Conservation (phyloP, 2,797 vertebrate genomes). For the Darevskia nairensis region DNA sequence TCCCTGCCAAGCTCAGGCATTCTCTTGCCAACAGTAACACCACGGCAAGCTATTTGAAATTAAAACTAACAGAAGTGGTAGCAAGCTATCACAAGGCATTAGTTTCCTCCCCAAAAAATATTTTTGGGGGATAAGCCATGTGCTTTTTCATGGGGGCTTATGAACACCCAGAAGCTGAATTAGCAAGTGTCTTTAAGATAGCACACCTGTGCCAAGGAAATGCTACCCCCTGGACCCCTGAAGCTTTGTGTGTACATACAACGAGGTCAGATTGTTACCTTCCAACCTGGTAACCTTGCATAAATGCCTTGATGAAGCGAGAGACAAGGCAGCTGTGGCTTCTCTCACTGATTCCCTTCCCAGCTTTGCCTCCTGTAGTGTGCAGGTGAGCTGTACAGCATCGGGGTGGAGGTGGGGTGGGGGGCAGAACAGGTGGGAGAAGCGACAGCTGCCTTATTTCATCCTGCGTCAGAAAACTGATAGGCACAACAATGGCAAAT, state of each 20-base stretch:
- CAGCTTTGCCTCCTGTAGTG: background rate
- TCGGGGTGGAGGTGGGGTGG: too few relatives aligned
- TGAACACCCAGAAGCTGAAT: too few relatives aligned
- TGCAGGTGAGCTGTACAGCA: too few relatives aligned
- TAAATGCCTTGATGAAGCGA: background rate
- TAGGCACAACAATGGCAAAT: background rate
- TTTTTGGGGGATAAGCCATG: background rate
- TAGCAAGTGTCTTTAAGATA: background rate
- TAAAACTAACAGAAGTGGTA: slow-evolving; percentile 26
- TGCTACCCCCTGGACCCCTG: background rate
- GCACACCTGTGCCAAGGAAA: background rate
- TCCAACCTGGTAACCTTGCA: background rate
- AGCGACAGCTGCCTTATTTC: background rate
- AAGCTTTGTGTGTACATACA: too few relatives aligned
- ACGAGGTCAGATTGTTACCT: background rate
- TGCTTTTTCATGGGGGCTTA: background rate
- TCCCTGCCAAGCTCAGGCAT: slow-evolving; percentile 37
- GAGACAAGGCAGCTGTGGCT: background rate
- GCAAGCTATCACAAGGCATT: slow-evolving; percentile 17
- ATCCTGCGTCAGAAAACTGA: background rate
- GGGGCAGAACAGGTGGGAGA: background rate
- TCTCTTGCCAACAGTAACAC: slow-evolving; percentile 60
- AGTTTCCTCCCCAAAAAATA: background rate
- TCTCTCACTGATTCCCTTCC: background rate
- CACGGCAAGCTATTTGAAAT: slow-evolving; percentile 58